Conservation (phyloP, 2,113 vertebrate genomes). For the Proterorhinus semilunaris region DNA sequence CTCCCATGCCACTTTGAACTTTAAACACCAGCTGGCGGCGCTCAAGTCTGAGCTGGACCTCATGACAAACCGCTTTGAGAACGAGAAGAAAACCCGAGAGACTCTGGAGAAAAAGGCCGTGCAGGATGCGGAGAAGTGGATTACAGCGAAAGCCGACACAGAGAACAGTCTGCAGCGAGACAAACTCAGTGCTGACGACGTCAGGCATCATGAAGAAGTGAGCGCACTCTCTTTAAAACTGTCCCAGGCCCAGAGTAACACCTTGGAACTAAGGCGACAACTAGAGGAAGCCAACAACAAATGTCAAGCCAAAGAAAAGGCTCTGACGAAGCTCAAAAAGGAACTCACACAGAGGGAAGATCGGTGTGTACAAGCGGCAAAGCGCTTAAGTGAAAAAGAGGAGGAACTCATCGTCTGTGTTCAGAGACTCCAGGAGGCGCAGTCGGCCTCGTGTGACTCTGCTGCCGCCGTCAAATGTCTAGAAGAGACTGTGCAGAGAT, state of each 20-base stretch:
- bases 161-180: constrained; percentile 82
- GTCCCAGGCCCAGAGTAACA: constrained; percentile 16
- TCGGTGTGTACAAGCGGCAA: constrained; percentile 73
- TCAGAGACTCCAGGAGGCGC: constrained; percentile 79
- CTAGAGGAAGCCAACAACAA: no score
- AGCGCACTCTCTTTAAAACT: no score
- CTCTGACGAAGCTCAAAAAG: constrained; percentile 53
- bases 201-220: no score
- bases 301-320: no score
- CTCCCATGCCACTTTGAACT: constrained; percentile 82
- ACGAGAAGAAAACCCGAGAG: constrained; percentile 82
- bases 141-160: constrained; percentile 70
- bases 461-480: constrained; percentile 77
- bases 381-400: constrained; percentile 73
- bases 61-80: constrained; percentile 80
- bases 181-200: no score
- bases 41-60: constrained; percentile 80
- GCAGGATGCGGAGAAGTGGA: constrained; percentile 81
- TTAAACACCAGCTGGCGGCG: no score
- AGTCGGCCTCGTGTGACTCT: constrained; percentile 62
- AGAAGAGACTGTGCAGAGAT: constrained; percentile 85
- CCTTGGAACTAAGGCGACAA: no score
- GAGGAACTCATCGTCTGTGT: constrained; percentile 65
- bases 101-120: constrained; percentile 73
- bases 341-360: constrained; percentile 84